A percentile compares a stretch with the other conserved stretches of the same genome.
phyloP scores from a whole-genome alignment of 2,113 vertebrate species.

The Capreolus pygargus region DNA sequence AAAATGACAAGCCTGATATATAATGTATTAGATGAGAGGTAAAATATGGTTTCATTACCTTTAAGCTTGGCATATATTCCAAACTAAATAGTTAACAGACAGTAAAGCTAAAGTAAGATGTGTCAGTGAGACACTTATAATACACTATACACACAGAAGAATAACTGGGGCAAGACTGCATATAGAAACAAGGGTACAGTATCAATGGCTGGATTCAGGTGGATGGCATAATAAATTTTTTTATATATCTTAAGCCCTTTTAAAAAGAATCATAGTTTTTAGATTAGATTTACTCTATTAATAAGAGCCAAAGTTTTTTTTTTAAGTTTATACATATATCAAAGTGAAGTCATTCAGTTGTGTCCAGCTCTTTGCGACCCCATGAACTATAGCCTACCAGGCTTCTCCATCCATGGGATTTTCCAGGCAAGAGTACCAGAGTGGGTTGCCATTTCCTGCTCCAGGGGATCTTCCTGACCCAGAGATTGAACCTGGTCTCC shows the following conservation, averaged over 20 bases:
- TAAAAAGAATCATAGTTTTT: not conserved
- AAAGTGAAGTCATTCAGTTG: not conserved
- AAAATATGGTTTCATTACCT: not conserved
- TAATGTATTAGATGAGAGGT: not conserved
- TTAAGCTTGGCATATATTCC: not conserved
- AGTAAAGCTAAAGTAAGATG: not conserved
- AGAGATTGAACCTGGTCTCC: not conserved
- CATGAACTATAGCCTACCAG: not conserved
- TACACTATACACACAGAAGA: not conserved
- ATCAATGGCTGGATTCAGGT: not conserved
- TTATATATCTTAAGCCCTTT: not conserved
- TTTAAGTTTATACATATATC: not conserved
- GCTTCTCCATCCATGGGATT: not conserved
- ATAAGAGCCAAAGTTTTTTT: not conserved
- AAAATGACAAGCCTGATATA: not conserved
- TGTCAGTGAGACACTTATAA: not conserved
- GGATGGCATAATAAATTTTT: not conserved
- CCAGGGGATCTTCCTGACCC: not conserved
- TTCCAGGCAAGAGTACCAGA: not conserved
- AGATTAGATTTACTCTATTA: slow-evolving; percentile 7
- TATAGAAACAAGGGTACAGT: not conserved
- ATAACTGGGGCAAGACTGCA: not conserved
- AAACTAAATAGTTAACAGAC: not conserved
- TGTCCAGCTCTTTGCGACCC: not conserved
- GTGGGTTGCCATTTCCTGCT: not conserved